Base-by-base conservation (phyloP, 2,888 invertebrate species). In the Caradrina kadenii region DNA sequence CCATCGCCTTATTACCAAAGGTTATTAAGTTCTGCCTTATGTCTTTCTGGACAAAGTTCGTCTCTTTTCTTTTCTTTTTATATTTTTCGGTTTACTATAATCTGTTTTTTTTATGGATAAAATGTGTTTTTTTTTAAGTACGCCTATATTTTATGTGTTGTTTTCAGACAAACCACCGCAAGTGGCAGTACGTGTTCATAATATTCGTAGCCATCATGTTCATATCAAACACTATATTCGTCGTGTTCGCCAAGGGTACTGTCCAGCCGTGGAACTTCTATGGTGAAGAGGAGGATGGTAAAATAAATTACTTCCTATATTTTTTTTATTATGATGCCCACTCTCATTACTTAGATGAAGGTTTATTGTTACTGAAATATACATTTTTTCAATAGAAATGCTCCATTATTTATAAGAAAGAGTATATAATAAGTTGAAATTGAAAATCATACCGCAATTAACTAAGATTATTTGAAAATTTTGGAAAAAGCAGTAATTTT, bases 231-330 rank as follows among this genome's bases (percentile, higher is more conserved):
- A 89, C 96, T 0, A 90, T 97, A 50, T 98, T 97, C 84, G 91
- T 97, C 0, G 83, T 97, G 6, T 97, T 97, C 81, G 97, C 97
- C 11, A 96, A 96, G 62, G 97, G 96, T 0, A 96, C 96, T 22
- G 95, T 97, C 0, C 98, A 98, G 87, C 92, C 96, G 0, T 98
- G 98, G 98, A 97, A 98, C 85, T 96, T 96, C 78, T 94, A 95
- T 63, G 90, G 86, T 0, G 89, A 87, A 59, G 85, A 88, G 15
- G 84, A 72, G 63, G 81, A 81, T 66, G 88, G 89, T 88, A 81
- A 78, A 11, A n/a, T 19, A 0, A 11, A 22, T 17, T 35, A 45
- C 1, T 60, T 59, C 53, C 13, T 10, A 13, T 13, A 8, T 50
- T 11, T 11, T 45, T 26, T 15, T 42, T 1, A 42, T 4, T 6